These are phyloP conservation scores for Yponomeuta malinellus DNA, from an alignment of 2,888 invertebrate species.

Conservation along the genomic window DNA sequence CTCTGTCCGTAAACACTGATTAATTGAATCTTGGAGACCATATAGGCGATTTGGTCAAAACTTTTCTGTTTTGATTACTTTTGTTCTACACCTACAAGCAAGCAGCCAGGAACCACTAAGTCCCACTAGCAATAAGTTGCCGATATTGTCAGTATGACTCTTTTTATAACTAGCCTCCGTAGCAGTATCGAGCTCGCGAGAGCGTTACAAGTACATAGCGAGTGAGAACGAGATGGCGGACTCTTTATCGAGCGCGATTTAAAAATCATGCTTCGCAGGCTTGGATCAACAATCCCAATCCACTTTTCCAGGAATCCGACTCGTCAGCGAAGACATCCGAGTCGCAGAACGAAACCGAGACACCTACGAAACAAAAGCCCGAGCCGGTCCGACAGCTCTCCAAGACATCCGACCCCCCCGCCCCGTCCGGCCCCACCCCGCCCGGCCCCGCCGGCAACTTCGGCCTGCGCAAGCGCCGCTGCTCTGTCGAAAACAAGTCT, in stretches of 20 bases:
- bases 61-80: too few relatives aligned
- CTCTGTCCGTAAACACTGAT: too few relatives aligned
- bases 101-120: too few relatives aligned
- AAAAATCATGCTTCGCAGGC: too few relatives aligned
- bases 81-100: too few relatives aligned
- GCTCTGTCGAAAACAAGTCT: conserved; percentile 76
- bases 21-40: too few relatives aligned
- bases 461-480: conserved; percentile 77
- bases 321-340: conserved; percentile 51
- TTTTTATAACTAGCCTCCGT: too few relatives aligned
- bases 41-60: too few relatives aligned
- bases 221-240: background rate
- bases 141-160: too few relatives aligned
- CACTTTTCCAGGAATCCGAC: conserved; percentile 49
- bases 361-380: conserved; percentile 59
- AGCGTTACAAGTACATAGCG: background rate
- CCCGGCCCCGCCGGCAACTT: conserved; percentile 43
- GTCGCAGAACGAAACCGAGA: conserved; percentile 53
- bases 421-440: background rate
- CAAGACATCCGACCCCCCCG: conserved; percentile 41
- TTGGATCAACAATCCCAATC: background rate
- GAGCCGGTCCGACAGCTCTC: conserved; percentile 45
- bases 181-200: background rate
- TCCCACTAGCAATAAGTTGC: too few relatives aligned
- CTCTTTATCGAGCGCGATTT: background rate